phyloP scores from a whole-genome alignment of 2,888 invertebrate species.

The Meta bourneti region DNA sequence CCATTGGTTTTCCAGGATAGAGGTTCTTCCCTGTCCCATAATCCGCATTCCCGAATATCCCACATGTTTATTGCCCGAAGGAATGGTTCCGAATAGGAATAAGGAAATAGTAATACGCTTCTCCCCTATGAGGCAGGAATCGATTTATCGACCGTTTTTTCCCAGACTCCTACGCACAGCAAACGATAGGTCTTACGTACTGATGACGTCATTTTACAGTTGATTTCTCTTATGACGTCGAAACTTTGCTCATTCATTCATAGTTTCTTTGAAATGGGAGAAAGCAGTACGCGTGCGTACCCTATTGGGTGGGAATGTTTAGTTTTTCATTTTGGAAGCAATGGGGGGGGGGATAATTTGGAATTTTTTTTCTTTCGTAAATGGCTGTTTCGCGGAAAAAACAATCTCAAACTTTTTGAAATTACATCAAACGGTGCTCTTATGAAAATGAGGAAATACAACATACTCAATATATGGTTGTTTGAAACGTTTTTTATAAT shows the following conservation, averaged over 20 bases:
- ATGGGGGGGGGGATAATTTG: too few species aligned
- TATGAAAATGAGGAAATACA: too few species aligned
- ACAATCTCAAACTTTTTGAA: too few species aligned
- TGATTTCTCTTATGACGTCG: slow-evolving; percentile 55
- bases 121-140: slow-evolving; percentile 29
- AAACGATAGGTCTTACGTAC: slow-evolving; percentile 48
- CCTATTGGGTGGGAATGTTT: too few species aligned
- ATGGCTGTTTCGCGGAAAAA: too few species aligned
- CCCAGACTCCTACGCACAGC: slow-evolving; percentile 30
- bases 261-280: not conserved
- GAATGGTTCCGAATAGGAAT: slow-evolving; percentile 49
- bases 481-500: too few species aligned
- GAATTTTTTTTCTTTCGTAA: too few species aligned
- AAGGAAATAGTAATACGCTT: slow-evolving; percentile 58
- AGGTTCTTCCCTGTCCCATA: not conserved
- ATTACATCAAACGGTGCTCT: too few species aligned
- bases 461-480: too few species aligned
- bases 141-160: slow-evolving; percentile 62
- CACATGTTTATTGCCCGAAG: slow-evolving; percentile 52
- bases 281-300: too few species aligned
- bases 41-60: not conserved
- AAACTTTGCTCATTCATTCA: slow-evolving; percentile 53
- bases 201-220: slow-evolving; percentile 66
- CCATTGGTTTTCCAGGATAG: not conserved
- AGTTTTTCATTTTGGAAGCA: too few species aligned